Evolutionary conservation across 2,797 vertebrate genomes (phyloP), one percentile per base, ranked within the genome.

Genomic region (Meda fulgida): DNA sequence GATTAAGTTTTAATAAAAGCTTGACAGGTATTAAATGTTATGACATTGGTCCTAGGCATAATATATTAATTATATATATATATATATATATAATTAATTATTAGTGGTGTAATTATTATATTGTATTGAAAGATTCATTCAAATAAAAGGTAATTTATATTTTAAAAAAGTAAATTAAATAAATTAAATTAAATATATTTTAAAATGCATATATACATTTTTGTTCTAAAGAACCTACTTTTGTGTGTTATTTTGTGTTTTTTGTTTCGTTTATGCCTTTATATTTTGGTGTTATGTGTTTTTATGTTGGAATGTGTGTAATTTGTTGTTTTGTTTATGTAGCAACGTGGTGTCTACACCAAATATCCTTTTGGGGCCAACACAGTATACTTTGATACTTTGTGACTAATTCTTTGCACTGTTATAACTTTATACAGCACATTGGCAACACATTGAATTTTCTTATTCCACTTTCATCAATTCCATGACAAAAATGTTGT

Each of bases 81-180:
- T n/a, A n/a, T n/a, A n/a, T n/a, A n/a, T n/a, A n/a, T 53, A 55
- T n/a, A 51, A 75, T 60, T 60, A 2, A 60, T 75, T 53, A 75
- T 36, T 34, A 53, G 29, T 23, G 34, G 1, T 53, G 29, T 53
- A 14, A 36, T 53, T 16, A 7, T 53, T 34, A 34, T 4, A 34
- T 34, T 75, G 3, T 34, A 36, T 53, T 36, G 5, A 48, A 72
- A 48, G 43, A 23, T 7, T 13, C 2, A 21, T 26, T 7, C n/a
- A 71, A 71, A 71, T 53, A 65, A 18, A 65, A 58, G 23, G 9
- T 31, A 0, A 65, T 65, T 18, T 7, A 18, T n/a, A n/a, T n/a
- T n/a, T n/a, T n/a, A n/a, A n/a, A n/a, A n/a, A n/a, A n/a, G n/a
- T n/a, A n/a, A n/a, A n/a, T n/a, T n/a, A n/a, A n/a, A n/a, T n/a